A percentile compares a stretch with the other conserved stretches of the same genome.
Conservation (phyloP, 2,888 invertebrate genomes). For the Pollenia griseotomentosa region DNA sequence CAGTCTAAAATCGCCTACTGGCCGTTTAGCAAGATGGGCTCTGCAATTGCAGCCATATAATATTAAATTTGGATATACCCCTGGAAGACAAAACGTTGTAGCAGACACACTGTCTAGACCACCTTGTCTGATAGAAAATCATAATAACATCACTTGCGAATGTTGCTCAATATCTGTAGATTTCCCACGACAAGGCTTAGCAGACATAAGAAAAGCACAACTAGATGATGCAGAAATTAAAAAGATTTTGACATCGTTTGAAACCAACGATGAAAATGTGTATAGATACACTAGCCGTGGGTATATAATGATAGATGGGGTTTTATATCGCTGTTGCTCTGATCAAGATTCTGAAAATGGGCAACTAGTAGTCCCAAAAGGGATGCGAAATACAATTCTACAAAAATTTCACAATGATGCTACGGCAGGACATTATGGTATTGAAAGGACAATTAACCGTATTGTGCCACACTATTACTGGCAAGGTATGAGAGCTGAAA, state of each 20-base stretch:
- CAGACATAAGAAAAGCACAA: constrained; percentile 61
- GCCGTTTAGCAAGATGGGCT: no score
- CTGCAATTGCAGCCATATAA: no score
- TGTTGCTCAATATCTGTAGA: no score
- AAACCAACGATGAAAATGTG: constrained; percentile 53
- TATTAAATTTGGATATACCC: no score
- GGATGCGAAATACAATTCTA: constrained; percentile 30
- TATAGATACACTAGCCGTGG: constrained; percentile 55
- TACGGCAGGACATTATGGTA: constrained; percentile 58
- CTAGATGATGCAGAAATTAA: constrained; percentile 74
- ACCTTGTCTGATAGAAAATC: no score
- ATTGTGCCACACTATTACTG: constrained; percentile 52
- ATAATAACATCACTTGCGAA: no score
- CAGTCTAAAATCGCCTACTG: no score
- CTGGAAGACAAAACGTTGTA: no score
- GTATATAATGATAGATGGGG: constrained; percentile 54
- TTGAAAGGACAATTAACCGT: constrained; percentile 36
- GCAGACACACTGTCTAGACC: no score
- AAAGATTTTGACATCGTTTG: constrained; percentile 61
- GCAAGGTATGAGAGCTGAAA: constrained; percentile 53
- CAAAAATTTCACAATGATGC: constrained; percentile 44
- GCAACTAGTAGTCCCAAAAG: no score
- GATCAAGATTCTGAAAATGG: constrained; percentile 59
- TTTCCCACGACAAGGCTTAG: no score
- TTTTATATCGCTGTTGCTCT: constrained; percentile 46